These are phyloP conservation scores for Zaprionus kolodkinae DNA, from an alignment of 1,140 invertebrate species.

Conservation along the genomic window DNA sequence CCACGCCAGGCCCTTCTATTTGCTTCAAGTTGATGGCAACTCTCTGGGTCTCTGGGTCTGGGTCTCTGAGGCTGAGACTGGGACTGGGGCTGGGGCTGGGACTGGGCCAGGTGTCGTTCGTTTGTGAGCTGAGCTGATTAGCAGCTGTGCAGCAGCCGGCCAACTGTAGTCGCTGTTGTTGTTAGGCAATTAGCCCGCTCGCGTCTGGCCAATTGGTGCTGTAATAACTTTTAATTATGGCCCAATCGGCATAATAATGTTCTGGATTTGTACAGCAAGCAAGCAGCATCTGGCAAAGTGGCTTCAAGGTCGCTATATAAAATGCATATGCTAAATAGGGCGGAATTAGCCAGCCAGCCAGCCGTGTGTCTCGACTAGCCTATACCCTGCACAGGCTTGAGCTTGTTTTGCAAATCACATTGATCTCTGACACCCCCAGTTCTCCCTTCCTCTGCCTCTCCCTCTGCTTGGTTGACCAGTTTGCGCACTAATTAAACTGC, in stretches of 20 bases:
- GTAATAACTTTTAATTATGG: slow-evolving; percentile 78
- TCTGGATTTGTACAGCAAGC: slow-evolving; percentile 41
- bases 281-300: background rate
- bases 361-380: background rate
- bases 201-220: slow-evolving; percentile 62
- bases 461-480: slow-evolving; percentile 39
- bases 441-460: background rate
- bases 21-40: slow-evolving; percentile 1
- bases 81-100: background rate
- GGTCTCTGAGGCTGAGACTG: slow-evolving; percentile 1
- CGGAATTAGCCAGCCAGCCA: background rate
- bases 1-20: slow-evolving; percentile 45
- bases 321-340: slow-evolving; percentile 7
- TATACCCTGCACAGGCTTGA: background rate
- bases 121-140: slow-evolving; percentile 60
- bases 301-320: background rate
- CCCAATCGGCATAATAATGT: slow-evolving; percentile 53
- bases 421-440: background rate
- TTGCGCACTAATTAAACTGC: slow-evolving; percentile 64
- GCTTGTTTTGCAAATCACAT: background rate
- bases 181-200: slow-evolving; percentile 38
- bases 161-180: slow-evolving; percentile 21
- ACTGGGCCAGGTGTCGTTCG: slow-evolving; percentile 67
- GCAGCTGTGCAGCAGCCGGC: slow-evolving; percentile 26
- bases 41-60: background rate